phyloP scores from a whole-genome alignment of 2,113 vertebrate genomes.

The Ceyx melanurus region DNA sequence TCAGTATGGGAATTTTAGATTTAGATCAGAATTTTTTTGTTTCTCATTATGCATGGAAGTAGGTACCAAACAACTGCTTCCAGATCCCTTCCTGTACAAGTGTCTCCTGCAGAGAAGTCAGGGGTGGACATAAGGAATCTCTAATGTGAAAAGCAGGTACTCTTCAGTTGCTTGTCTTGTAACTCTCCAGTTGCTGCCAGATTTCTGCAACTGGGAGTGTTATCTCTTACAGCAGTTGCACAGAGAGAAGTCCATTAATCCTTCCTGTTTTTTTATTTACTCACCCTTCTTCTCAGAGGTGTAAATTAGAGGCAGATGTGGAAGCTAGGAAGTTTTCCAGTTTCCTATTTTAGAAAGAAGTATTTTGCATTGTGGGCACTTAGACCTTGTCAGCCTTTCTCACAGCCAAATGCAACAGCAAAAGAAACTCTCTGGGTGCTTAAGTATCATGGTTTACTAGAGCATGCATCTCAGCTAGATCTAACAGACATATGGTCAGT shows the following conservation, averaged over 20 bases:
- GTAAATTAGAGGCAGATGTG: conserved; percentile 73
- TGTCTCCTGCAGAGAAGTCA: not conserved
- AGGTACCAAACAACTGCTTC: not conserved
- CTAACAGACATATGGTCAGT: conserved; percentile 9
- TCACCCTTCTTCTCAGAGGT: conserved; percentile 45
- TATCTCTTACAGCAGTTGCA: not conserved
- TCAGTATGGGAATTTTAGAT: not conserved
- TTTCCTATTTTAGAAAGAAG: conserved; percentile 65
- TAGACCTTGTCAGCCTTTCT: conserved; percentile 61
- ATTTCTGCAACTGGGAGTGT: not conserved
- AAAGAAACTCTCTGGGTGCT: conserved; percentile 34
- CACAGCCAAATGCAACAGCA: conserved; percentile 38
- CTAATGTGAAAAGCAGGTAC: not conserved
- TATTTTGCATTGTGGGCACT: conserved; percentile 38
- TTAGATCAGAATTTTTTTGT: not conserved
- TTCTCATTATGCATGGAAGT: not conserved
- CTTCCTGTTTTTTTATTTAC: conserved; percentile 38
- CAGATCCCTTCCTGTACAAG: not conserved
- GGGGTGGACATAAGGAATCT: not conserved
- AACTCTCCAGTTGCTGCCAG: not conserved
- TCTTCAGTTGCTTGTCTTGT: not conserved
- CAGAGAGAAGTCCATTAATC: conserved; percentile 37
- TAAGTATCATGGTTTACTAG: conserved; percentile 35
- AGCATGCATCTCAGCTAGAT: conserved; percentile 16
- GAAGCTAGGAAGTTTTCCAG: conserved; percentile 69